Conservation (phyloP, 2,888 invertebrate species). For the Acanthacorydalis orientalis region DNA sequence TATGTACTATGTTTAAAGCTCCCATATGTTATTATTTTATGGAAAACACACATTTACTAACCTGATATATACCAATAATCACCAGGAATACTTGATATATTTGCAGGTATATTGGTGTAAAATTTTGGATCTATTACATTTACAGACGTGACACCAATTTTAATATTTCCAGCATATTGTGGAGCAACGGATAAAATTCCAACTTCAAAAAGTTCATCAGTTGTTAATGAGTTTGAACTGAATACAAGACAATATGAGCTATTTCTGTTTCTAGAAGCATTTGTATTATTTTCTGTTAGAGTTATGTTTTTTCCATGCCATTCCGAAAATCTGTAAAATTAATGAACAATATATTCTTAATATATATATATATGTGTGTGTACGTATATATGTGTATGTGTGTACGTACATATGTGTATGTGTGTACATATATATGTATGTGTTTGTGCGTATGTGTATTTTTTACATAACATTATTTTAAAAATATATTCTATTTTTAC, state of each 20-base stretch:
- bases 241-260: constrained; percentile 39
- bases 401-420: too few species aligned
- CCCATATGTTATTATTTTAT: neutral
- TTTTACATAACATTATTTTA: too few species aligned
- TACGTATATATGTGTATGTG: too few species aligned
- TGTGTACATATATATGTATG: too few species aligned
- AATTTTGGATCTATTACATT: constrained; percentile 27
- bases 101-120: constrained; percentile 37
- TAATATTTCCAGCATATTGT: constrained; percentile 56
- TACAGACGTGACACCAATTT: constrained; percentile 62
- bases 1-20: neutral
- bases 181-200: constrained; percentile 42
- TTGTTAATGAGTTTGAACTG: constrained; percentile 51
- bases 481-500: neutral
- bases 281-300: constrained; percentile 46
- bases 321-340: constrained; percentile 33
- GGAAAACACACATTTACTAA: constrained; percentile 12
- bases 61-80: constrained; percentile 55
- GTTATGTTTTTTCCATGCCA: constrained; percentile 53
- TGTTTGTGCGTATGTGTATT: too few species aligned
- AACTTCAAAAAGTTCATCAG: constrained; percentile 68
- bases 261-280: constrained; percentile 42
- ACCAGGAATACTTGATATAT: constrained; percentile 44
- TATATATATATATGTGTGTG: too few species aligned
- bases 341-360: neutral